Percentiles rank a stretch among this genome's conserved stretches.
These are phyloP conservation scores for Caranx melampygus DNA, from an alignment of 2,113 vertebrate genomes.

Conservation along the genomic window DNA sequence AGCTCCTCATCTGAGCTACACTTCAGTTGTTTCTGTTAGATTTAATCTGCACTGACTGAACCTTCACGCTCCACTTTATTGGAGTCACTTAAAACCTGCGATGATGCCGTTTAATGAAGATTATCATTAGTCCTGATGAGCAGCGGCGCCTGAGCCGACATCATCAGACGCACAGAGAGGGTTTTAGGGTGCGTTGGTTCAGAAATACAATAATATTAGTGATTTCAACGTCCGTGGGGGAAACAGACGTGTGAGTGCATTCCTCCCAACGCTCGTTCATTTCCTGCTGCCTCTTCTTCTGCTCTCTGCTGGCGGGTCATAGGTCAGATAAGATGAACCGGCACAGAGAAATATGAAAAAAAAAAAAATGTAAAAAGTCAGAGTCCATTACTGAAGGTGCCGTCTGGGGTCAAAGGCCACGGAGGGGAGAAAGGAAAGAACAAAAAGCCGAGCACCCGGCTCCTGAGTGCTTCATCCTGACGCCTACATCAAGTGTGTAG, in stretches of 20 bases:
- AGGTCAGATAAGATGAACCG: neutral
- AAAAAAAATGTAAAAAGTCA: slow-evolving; percentile 1
- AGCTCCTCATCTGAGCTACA: neutral
- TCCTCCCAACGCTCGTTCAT: neutral
- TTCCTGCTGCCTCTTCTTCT: neutral
- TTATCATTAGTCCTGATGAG: neutral
- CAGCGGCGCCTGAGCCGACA: neutral
- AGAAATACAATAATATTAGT: neutral
- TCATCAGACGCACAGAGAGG: neutral
- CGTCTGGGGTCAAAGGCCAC: neutral
- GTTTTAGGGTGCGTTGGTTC: neutral
- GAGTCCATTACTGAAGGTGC: neutral
- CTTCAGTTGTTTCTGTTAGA: too few relatives aligned
- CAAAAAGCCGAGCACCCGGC: neutral
- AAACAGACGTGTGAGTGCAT: too few relatives aligned
- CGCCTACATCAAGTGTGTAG: slow-evolving; percentile 6
- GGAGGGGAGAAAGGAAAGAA: too few relatives aligned
- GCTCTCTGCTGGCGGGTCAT: neutral
- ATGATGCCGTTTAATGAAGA: neutral
- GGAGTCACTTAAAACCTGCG: neutral
- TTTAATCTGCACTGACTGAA: too few relatives aligned
- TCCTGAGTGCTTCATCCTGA: slow-evolving; percentile 25
- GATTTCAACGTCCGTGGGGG: too few relatives aligned
- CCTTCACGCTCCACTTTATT: too few relatives aligned
- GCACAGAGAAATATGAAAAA: neutral